phyloP scores from a whole-genome alignment of 92 coral and sea anemone species.

The Porites rus region DNA sequence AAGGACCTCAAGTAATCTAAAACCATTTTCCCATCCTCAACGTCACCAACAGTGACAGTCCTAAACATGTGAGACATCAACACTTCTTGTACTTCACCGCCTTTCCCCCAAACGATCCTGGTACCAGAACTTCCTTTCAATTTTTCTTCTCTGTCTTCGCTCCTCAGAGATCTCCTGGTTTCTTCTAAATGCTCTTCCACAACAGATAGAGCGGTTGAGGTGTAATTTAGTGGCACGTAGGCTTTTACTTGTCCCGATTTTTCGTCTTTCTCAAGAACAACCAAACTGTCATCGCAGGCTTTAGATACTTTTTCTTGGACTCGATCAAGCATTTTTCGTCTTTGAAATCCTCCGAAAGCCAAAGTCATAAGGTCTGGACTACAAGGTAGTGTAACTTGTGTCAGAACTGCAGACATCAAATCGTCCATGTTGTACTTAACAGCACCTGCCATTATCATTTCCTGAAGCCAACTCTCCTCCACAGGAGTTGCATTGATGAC shows the following conservation, averaged over 20 bases:
- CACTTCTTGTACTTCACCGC: conserved; percentile 74
- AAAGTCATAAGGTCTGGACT: conserved; percentile 65
- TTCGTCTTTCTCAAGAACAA: conserved; percentile 57
- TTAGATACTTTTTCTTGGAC: conserved; percentile 57
- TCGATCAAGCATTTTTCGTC: conserved; percentile 27
- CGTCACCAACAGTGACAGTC: conserved; percentile 56
- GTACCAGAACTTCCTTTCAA: conserved; percentile 33
- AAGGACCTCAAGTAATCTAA: conserved; percentile 19
- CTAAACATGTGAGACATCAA: conserved; percentile 83
- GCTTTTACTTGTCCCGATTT: conserved; percentile 49
- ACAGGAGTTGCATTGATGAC: conserved; percentile 86
- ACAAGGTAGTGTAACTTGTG: conserved; percentile 48
- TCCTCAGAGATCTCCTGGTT: conserved; percentile 52
- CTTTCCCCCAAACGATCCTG: conserved; percentile 69
- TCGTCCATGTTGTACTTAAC: conserved; percentile 44
- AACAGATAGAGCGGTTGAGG: conserved; percentile 36
- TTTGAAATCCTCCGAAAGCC: conserved; percentile 59
- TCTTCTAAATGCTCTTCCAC: conserved; percentile 57
- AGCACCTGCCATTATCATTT: conserved; percentile 47
- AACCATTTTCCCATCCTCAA: conserved; percentile 21
- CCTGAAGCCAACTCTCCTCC: conserved; percentile 80
- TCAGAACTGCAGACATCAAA: conserved; percentile 61
- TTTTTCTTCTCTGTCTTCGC: conserved; percentile 47
- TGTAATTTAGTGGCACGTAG: conserved; percentile 48
- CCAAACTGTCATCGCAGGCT: conserved; percentile 45